A percentile compares a stretch with the other conserved stretches of the same genome.
These are phyloP conservation scores for Augochlorella aurata DNA, from an alignment of 2,888 invertebrate species.

Conservation along the genomic window DNA sequence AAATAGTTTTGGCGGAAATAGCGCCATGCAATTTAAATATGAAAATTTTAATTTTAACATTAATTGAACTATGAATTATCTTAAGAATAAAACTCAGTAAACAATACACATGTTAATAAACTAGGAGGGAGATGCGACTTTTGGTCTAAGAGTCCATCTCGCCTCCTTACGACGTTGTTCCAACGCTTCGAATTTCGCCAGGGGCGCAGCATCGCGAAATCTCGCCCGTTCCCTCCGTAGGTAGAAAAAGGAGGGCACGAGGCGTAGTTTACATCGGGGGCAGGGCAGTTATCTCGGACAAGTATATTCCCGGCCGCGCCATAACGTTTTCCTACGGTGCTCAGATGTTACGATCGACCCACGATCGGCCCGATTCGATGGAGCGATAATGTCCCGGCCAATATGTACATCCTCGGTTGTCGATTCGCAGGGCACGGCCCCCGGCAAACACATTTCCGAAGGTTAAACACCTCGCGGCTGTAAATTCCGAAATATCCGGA, in stretches of 20 bases:
- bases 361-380: slow-evolving; percentile 66
- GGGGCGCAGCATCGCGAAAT: not conserved
- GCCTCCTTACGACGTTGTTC: too few relatives aligned
- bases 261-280: not conserved
- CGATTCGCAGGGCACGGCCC: not conserved
- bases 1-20: too few relatives aligned
- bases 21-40: too few relatives aligned
- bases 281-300: slow-evolving; percentile 2
- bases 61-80: too few relatives aligned
- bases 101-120: too few relatives aligned
- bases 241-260: not conserved
- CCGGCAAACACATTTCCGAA: slow-evolving; percentile 50
- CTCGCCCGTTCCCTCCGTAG: not conserved
- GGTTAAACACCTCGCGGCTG: slow-evolving; percentile 55
- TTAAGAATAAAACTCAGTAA: too few relatives aligned
- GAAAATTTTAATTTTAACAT: too few relatives aligned
- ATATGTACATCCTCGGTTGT: slow-evolving; percentile 65
- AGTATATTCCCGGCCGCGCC: slow-evolving; percentile 14
- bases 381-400: slow-evolving; percentile 70
- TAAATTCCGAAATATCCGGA: slow-evolving; percentile 57
- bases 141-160: too few relatives aligned
- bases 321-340: slow-evolving; percentile 1
- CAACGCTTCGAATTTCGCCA: not conserved
- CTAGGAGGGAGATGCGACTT: too few relatives aligned
- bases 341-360: not conserved